Evolutionary conservation across 2,113 vertebrate genomes (phyloP), one percentile per base, ranked within the genome.

Genomic region (Sinosuthora webbiana): DNA sequence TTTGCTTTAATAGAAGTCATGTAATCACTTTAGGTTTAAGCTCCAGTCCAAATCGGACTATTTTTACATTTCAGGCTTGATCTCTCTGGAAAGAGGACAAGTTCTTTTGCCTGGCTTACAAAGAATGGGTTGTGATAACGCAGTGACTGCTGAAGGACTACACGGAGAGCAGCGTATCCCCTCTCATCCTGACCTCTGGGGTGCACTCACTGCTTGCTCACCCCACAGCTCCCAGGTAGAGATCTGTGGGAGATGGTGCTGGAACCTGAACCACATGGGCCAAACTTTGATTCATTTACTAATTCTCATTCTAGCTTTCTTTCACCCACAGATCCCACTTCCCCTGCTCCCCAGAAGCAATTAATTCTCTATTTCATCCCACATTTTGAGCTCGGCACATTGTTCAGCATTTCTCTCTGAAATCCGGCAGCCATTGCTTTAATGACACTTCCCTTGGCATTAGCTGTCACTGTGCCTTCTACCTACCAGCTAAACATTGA

Each of bases 21-120:
- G 94, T 96, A 97, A 97, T 97, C 95, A 97, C 93, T 95, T 96
- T 96, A 96, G 93, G 90, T 95, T 97, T 97, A 96, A 96, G 93
- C 95, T 93, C 86, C 93, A 67, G 76, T 81, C 89, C 94, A 96
- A 96, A 97, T 94, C 90, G 9, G 92, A 95, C 96, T 97, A 96
- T 96, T 97, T 97, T 96, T 96, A 97, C 83, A 96, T 94, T 94
- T 92, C 95, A 88, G 69, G 92, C 90, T 95, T 96, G 85, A 96
- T 95, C 94, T 93, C 93, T 90, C 85, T 92, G 90, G 85, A 97
- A 96, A 94, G 92, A 96, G 94, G 92, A 96, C 92, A 94, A 95
- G 53, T 75, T 41, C 44, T 90, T 90, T 93, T 83, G 52, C 92
- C 79, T 81, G 44, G 64, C 76, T 96, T 83, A 91, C 82, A 59